phyloP scores from a whole-genome alignment of 2,113 vertebrate genomes.

The Trogon melanurus region DNA sequence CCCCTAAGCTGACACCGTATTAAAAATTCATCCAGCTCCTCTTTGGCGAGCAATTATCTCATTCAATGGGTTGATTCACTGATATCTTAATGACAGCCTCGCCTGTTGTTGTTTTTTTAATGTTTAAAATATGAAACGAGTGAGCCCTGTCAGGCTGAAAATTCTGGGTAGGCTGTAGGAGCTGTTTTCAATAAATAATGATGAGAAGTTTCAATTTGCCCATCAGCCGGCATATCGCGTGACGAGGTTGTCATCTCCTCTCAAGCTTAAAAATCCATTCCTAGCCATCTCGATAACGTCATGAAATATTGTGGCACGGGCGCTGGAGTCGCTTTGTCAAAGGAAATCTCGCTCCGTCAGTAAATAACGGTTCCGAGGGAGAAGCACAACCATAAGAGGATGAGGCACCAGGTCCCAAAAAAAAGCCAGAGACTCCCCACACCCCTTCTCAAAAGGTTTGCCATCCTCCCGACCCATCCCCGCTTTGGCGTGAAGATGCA shows the following conservation, averaged over 20 bases:
- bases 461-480: background rate
- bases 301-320: conserved; percentile 16
- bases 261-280: conserved; percentile 60
- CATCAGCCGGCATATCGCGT: conserved; percentile 51
- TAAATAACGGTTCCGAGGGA: background rate
- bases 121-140: conserved; percentile 76
- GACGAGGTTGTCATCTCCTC: conserved; percentile 59
- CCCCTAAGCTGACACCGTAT: conserved; percentile 16
- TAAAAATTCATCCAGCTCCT: conserved; percentile 65
- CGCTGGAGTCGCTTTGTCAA: background rate
- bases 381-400: background rate
- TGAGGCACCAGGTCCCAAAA: background rate
- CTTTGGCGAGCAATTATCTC: conserved; percentile 69
- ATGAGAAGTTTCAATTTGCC: conserved; percentile 74
- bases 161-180: conserved; percentile 48
- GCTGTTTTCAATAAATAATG: conserved; percentile 78
- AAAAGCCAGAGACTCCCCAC: too few species aligned
- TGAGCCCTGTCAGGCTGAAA: conserved; percentile 61
- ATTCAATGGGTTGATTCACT: conserved; percentile 74
- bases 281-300: conserved; percentile 3
- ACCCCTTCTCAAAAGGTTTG: background rate
- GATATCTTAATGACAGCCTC: conserved; percentile 77
- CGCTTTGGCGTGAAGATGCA: background rate
- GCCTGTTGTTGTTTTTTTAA: conserved; percentile 65
- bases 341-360: rapidly evolving